Evolutionary conservation across 2,113 vertebrate genomes (phyloP).

Genomic region (Hymenochirus boettgeri): DNA sequence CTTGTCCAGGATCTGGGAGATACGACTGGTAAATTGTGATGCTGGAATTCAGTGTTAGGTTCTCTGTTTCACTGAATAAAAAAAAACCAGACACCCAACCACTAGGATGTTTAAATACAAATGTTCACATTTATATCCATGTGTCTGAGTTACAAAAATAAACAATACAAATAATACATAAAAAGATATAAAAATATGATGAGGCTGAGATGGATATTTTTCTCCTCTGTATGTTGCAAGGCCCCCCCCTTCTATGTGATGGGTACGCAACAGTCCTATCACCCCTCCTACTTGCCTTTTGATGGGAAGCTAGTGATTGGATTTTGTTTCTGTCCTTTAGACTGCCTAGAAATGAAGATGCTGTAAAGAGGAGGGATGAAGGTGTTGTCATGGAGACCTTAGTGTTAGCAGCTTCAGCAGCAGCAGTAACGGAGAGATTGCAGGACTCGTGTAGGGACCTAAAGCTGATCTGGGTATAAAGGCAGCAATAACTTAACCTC

Average conservation of each 20-base stretch:
- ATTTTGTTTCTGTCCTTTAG: slow-evolving; percentile 23
- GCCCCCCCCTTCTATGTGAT: slow-evolving; percentile 45
- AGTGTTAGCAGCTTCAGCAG: slow-evolving; percentile 50
- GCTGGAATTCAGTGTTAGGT: slow-evolving; percentile 10
- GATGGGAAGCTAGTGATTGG: slow-evolving; percentile 34
- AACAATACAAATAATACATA: slow-evolving; percentile 11
- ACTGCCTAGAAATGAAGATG: slow-evolving; percentile 33
- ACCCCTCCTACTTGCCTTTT: slow-evolving; percentile 22
- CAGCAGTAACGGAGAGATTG: slow-evolving; percentile 42
- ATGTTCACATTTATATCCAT: not conserved
- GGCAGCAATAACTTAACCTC: slow-evolving; percentile 30
- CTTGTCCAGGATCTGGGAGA: not conserved
- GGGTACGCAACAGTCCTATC: slow-evolving; percentile 40
- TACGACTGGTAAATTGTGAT: slow-evolving; percentile 21
- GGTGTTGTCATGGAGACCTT: slow-evolving; percentile 57
- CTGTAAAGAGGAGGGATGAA: slow-evolving; percentile 40
- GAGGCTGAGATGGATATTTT: slow-evolving; percentile 29
- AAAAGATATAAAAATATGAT: slow-evolving; percentile 16
- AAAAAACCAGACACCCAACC: not conserved
- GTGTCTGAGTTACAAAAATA: not conserved
- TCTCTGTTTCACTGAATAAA: not conserved
- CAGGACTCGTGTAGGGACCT: slow-evolving; percentile 42
- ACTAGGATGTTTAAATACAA: not conserved
- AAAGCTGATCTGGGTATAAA: slow-evolving; percentile 37
- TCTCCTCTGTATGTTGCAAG: slow-evolving; percentile 38